Percentiles rank a stretch among this genome's conserved stretches.
Evolutionary conservation across 2,113 vertebrate genomes (phyloP).

Genomic region (Grammomys dolichurus): DNA sequence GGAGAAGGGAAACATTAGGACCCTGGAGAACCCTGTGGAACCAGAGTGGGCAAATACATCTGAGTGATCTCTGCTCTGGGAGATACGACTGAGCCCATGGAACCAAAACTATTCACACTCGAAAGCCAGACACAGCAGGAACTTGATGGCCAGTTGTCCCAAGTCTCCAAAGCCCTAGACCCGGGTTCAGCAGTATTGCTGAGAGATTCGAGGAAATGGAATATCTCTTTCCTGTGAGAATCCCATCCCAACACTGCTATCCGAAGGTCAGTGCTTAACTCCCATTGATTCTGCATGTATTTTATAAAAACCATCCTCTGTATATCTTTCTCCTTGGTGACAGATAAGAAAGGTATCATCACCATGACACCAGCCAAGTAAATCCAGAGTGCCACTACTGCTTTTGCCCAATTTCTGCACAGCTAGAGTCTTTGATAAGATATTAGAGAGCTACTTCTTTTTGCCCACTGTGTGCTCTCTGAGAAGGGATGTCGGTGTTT

Average conservation of each 20-base stretch:
- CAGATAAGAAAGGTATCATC: not conserved
- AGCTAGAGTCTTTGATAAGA: not conserved
- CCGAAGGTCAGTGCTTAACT: not conserved
- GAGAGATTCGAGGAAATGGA: not conserved
- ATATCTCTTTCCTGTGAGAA: not conserved
- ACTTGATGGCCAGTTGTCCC: not conserved
- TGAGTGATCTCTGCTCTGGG: not conserved
- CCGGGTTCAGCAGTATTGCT: not conserved
- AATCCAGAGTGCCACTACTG: not conserved
- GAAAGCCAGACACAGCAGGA: not conserved
- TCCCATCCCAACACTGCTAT: not conserved
- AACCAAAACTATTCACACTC: not conserved
- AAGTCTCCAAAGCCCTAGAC: not conserved
- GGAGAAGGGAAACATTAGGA: not conserved
- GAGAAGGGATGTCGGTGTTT: not conserved
- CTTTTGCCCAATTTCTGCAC: too few relatives aligned
- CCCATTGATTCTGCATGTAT: not conserved
- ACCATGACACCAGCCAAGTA: not conserved
- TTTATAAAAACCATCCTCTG: not conserved
- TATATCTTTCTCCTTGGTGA: not conserved
- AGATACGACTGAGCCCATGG: not conserved
- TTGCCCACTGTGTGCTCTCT: not conserved
- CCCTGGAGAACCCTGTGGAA: too few relatives aligned
- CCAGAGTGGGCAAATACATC: not conserved
- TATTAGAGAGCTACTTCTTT: not conserved